phyloP scores from a whole-genome alignment of 2,797 vertebrate genomes.

The Esox lucius region DNA sequence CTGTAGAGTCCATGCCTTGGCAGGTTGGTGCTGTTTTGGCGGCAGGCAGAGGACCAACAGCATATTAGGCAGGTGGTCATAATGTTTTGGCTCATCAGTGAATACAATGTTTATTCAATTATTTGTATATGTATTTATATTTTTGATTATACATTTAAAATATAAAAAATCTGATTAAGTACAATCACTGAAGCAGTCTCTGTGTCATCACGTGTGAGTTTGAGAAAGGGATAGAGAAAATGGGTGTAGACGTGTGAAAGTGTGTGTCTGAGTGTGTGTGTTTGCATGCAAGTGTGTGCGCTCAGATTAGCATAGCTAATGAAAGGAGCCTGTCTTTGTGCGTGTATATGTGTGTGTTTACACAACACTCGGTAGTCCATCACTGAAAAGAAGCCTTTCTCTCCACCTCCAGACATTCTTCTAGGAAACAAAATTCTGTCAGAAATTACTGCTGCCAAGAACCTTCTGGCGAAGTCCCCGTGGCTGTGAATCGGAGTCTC shows the following conservation, averaged over 20 bases:
- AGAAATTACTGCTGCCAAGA: conserved; percentile 59
- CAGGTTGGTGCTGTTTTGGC: no score
- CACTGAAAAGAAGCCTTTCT: conserved; percentile 66
- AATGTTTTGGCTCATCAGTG: no score
- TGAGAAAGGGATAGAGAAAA: no score
- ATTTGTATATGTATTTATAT: no score
- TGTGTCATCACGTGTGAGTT: conserved; percentile 55
- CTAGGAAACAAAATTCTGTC: conserved; percentile 55
- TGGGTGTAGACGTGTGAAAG: no score
- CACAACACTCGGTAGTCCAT: conserved; percentile 51
- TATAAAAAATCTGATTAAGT: no score
- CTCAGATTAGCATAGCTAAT: conserved; percentile 72
- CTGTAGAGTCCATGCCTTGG: no score
- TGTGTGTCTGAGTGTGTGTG: no score
- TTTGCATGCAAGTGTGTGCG: background rate
- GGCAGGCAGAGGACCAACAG: no score
- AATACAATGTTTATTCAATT: no score
- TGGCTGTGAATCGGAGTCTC: conserved; percentile 51
- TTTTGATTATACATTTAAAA: no score
- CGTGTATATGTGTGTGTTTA: conserved; percentile 63
- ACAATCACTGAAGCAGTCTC: conserved; percentile 33
- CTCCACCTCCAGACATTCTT: conserved; percentile 60
- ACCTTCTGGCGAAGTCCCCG: conserved; percentile 55
- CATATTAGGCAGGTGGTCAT: no score
- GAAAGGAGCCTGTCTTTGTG: conserved; percentile 67